A percentile compares a stretch with the other conserved stretches of the same genome.
These are phyloP conservation scores for Lamellibrachia columna DNA, from an alignment of 2,888 invertebrate genomes.

Conservation along the genomic window DNA sequence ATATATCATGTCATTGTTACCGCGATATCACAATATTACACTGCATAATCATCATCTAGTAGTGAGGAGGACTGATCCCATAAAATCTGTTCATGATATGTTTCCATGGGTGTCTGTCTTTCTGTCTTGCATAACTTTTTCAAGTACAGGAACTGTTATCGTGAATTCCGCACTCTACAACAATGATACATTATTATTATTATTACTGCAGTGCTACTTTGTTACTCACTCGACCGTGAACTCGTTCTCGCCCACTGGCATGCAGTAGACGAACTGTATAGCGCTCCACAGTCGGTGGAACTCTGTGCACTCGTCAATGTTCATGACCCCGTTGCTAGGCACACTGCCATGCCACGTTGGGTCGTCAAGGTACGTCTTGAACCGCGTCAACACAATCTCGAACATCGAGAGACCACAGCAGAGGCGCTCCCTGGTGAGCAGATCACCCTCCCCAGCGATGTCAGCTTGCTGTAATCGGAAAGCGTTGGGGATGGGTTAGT, in stretches of 20 bases:
- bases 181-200: no score
- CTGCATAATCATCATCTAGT: no score
- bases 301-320: slow-evolving; percentile 95
- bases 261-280: slow-evolving; percentile 96
- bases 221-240: slow-evolving; percentile 90
- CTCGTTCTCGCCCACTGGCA: slow-evolving; percentile 94
- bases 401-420: slow-evolving; percentile 98
- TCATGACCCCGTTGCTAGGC: slow-evolving; percentile 84
- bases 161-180: no score
- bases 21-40: no score
- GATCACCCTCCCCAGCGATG: slow-evolving; percentile 93
- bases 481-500: neutral
- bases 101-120: no score
- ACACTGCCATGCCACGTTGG: slow-evolving; percentile 83
- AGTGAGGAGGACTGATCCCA: no score
- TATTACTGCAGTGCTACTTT: no score
- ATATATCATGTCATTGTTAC: no score
- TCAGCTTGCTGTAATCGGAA: slow-evolving; percentile 81
- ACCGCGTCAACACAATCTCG: slow-evolving; percentile 88
- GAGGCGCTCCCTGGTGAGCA: slow-evolving; percentile 93
- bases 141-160: no score
- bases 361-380: slow-evolving; percentile 79
- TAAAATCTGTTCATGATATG: no score
- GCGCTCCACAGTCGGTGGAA: slow-evolving; percentile 97
- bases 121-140: no score